Evolutionary conservation across 2,797 vertebrate genomes (phyloP), one percentile per base, ranked within the genome.

Genomic region (Myiotriccus ornatus): DNA sequence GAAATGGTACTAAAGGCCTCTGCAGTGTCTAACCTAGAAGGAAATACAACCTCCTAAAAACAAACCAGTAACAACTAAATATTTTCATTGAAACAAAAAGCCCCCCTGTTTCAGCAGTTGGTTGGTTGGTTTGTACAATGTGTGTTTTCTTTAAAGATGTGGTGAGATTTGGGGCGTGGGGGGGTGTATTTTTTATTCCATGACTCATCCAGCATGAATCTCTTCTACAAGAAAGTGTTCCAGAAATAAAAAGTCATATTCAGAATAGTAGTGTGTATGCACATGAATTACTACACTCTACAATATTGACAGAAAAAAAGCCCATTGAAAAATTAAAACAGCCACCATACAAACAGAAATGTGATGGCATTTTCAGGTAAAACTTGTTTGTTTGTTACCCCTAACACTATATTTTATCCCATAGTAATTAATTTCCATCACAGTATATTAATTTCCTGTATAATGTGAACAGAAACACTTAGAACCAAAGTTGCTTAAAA

Each of bases 181-280:
- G 32, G 63, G 59, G 65, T 50, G 21, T 85, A 73, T 82, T 81
- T 90, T 94, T 95, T 87, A 90, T 87, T 94, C 91, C 18, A 71
- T 95, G 91, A 96, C 73, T 95, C 96, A 97, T 94, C 53, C 41
- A 55, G 14, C 63, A 90, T 83, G 77, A 93, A 93, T 94, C 52
- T 95, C 82, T 94, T 87, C 59, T 84, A 84, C 76, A 93, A 94
- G 76, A 93, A 82, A 94, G 67, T 71, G 82, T 88, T 97, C 94
- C 91, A 95, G 83, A 97, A 97, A 96, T 96, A 95, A 97, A 96
- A 95, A 82, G 49, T 95, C 90, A 95, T 91, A 97, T 92, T 96
- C 85, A 63, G 77, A 95, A 93, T 91, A 94, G 62, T 92, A 96
- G 91, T 82, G 88, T 71, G 37, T 84, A 88, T 87, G 86, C 67